These are phyloP conservation scores for Lateolabrax maculatus DNA, from an alignment of 2,797 vertebrate species.

Conservation along the genomic window DNA sequence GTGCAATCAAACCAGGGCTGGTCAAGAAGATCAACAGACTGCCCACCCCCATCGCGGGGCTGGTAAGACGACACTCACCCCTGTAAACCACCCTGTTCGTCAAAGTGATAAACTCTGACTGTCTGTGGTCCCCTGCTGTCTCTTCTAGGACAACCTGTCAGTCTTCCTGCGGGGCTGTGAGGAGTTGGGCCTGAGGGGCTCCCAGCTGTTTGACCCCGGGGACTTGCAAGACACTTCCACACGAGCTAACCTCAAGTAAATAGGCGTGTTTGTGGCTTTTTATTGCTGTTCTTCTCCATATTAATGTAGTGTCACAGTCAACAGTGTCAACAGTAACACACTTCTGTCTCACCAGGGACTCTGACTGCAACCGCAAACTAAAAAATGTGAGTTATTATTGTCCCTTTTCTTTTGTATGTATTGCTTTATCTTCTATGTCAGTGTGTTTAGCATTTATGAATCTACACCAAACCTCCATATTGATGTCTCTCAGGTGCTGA, in stretches of 20 bases:
- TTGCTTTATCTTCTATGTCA: not conserved
- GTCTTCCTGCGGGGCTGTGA: slow-evolving; percentile 97
- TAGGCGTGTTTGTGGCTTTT: not conserved
- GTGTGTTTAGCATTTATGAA: slow-evolving; percentile 1
- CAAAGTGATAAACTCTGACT: slow-evolving; percentile 51
- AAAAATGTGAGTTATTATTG: slow-evolving; percentile 92
- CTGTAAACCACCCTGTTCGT: slow-evolving; percentile 30
- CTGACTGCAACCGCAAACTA: slow-evolving; percentile 93
- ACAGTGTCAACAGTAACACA: slow-evolving; percentile 34
- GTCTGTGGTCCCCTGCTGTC: slow-evolving; percentile 41
- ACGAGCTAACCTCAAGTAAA: slow-evolving; percentile 93
- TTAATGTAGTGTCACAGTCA: not conserved
- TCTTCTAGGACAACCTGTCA: slow-evolving; percentile 93
- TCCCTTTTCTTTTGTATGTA: not conserved
- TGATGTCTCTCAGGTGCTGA: slow-evolving; percentile 89
- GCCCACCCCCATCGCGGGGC: slow-evolving; percentile 95
- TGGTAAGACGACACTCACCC: slow-evolving; percentile 88
- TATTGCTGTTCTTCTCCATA: not conserved
- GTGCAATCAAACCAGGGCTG: slow-evolving; percentile 96
- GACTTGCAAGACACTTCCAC: slow-evolving; percentile 95
- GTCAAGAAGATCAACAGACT: slow-evolving; percentile 99
- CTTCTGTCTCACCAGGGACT: slow-evolving; percentile 82
- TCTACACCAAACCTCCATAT: not conserved
- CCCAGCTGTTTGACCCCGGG: slow-evolving; percentile 97
- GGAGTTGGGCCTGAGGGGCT: slow-evolving; percentile 95